Evolutionary conservation across 2,888 invertebrate species (phyloP).

Genomic region (Coenonympha arcania): DNA sequence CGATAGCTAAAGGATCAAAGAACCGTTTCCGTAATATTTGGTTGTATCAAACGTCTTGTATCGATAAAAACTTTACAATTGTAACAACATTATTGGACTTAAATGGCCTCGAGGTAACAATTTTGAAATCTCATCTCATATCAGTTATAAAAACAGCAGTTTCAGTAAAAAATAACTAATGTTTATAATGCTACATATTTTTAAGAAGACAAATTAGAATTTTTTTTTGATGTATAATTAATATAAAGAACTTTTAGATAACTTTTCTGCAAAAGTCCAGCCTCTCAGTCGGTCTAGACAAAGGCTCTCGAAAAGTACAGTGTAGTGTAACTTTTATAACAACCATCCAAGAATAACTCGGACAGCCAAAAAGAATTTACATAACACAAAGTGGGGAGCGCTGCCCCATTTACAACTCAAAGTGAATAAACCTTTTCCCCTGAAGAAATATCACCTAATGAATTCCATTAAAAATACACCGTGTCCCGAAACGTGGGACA

Average conservation of each 20-base stretch:
- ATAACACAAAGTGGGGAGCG: slow-evolving; percentile 20
- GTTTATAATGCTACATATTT: no score
- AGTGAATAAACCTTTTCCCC: slow-evolving; percentile 23
- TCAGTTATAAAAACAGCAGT: no score
- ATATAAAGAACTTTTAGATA: neutral
- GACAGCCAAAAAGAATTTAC: slow-evolving; percentile 21
- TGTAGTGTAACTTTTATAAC: neutral
- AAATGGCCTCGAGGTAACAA: no score
- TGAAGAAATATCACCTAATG: slow-evolving; percentile 30
- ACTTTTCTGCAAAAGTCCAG: neutral
- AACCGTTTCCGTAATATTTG: no score
- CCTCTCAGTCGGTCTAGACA: neutral
- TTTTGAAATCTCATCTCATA: no score
- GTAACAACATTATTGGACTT: no score
- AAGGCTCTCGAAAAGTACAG: neutral
- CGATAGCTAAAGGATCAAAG: no score
- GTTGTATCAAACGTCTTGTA: no score
- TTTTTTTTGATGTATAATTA: no score
- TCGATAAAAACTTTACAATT: no score
- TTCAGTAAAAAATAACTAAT: no score
- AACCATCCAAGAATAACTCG: slow-evolving; percentile 19
- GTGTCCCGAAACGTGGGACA: slow-evolving; percentile 16
- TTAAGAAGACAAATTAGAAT: no score
- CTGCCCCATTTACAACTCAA: slow-evolving; percentile 30
- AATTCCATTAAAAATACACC: slow-evolving; percentile 29